These are phyloP conservation scores for Mirounga angustirostris DNA, from an alignment of 2,113 vertebrate genomes.

Conservation along the genomic window DNA sequence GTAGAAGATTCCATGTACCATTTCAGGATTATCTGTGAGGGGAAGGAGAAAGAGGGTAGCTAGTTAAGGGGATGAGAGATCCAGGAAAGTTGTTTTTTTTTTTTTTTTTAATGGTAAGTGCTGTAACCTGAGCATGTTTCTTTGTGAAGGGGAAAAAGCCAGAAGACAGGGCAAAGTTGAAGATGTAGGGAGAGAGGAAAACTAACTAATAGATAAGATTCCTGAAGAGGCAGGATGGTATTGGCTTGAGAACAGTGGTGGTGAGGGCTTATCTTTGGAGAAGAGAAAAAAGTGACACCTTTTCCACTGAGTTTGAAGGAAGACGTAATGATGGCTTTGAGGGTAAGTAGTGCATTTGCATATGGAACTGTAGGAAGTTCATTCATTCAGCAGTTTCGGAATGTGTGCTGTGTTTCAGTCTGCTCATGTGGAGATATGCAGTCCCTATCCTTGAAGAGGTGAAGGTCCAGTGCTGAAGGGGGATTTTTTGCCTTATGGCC, in stretches of 20 bases:
- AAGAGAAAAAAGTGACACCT: neutral
- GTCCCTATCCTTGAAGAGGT: neutral
- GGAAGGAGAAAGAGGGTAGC: neutral
- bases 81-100: neutral
- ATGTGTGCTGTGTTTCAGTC: neutral
- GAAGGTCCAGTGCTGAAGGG: neutral
- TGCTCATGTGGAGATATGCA: neutral
- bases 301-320: conserved; percentile 45
- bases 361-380: neutral
- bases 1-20: neutral
- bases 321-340: neutral
- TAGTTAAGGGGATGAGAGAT: neutral
- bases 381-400: neutral
- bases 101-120: neutral
- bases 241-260: neutral
- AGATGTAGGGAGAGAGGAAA: neutral
- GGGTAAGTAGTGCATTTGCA: conserved; percentile 13
- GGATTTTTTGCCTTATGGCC: neutral
- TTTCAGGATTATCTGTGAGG: neutral
- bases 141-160: neutral
- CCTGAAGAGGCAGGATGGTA: neutral
- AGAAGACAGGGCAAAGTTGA: neutral
- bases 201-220: neutral
- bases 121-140: neutral
- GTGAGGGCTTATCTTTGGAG: neutral